These are phyloP conservation scores for Therioaphis trifolii DNA, from an alignment of 2,888 invertebrate genomes.

Conservation along the genomic window DNA sequence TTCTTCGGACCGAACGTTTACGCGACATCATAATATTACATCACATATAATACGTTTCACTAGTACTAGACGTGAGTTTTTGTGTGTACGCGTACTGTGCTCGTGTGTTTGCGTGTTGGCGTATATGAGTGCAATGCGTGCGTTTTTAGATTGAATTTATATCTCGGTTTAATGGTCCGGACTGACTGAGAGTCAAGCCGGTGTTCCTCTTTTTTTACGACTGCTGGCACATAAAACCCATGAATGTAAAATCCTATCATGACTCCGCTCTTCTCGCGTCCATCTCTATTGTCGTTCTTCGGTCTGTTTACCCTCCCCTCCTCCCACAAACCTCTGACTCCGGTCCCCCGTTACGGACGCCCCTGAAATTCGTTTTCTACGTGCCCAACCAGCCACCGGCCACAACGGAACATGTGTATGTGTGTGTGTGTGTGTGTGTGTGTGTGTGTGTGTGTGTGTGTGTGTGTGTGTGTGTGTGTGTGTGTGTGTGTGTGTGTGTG, in stretches of 20 bases:
- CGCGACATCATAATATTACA: neutral
- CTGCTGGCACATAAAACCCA: constrained; percentile 44
- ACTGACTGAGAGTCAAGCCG: constrained; percentile 48
- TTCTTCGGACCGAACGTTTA: constrained; percentile 13
- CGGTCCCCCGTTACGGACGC: no score
- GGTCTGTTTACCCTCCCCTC: neutral
- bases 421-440: no score
- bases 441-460: no score
- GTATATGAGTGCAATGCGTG: neutral
- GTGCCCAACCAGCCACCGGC: no score
- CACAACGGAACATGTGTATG: no score
- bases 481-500: no score
- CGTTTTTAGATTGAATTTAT: constrained; percentile 48
- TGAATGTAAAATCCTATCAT: constrained; percentile 27
- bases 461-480: no score
- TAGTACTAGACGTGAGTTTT: neutral
- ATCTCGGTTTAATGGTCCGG: constrained; percentile 45
- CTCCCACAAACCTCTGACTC: neutral
- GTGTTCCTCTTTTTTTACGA: constrained; percentile 54
- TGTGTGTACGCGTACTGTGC: neutral
- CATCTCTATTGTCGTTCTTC: neutral
- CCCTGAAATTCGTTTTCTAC: constrained; percentile 13
- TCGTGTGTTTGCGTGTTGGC: neutral
- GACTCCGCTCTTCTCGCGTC: neutral
- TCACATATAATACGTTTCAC: neutral